These are phyloP conservation scores for Amorpha juglandis DNA, from an alignment of 2,888 invertebrate species.

Conservation along the genomic window DNA sequence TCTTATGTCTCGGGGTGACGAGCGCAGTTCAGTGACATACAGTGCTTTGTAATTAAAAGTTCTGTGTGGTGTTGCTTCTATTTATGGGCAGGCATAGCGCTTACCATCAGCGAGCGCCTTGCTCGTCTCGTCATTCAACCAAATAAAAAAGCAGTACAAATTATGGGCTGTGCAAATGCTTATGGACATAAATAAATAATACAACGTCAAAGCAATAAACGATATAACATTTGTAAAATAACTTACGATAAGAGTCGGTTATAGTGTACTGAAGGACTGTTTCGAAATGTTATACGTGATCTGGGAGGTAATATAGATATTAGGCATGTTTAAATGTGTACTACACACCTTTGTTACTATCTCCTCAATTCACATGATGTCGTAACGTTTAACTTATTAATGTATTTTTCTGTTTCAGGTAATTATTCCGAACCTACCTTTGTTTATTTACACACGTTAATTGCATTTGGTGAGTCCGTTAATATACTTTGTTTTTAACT, in stretches of 20 bases:
- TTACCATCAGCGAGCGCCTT: no score
- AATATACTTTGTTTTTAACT: neutral
- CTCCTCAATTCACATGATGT: neutral
- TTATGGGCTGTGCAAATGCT: no score
- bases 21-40: no score
- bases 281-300: neutral
- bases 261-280: neutral
- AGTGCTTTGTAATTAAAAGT: no score
- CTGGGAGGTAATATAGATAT: neutral
- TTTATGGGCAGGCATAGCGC: no score
- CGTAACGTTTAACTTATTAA: neutral
- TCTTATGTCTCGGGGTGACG: no score
- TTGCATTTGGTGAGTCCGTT: neutral
- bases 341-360: neutral
- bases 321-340: neutral
- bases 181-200: neutral
- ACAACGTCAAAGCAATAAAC: neutral
- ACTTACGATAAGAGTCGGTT: neutral
- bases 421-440: neutral
- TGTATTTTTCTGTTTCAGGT: slow-evolving; percentile 11
- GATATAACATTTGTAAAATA: neutral
- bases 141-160: no score
- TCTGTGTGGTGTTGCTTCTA: no score
- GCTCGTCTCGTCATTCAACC: no score
- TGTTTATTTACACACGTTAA: no score